Evolutionary conservation across 1,140 invertebrate species (phyloP).

Genomic region (Eueides isabella): DNA sequence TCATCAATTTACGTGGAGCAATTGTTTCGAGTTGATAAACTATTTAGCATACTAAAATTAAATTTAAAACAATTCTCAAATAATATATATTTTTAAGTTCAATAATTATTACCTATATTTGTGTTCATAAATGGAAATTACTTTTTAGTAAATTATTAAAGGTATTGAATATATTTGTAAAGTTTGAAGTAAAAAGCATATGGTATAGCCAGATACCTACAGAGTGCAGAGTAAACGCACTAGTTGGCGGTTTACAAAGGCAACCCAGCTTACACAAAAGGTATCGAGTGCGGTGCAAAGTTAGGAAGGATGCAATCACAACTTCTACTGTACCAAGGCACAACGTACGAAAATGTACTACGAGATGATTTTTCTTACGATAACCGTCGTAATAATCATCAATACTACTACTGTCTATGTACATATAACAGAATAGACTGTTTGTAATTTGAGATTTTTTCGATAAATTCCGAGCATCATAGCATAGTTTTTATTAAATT

Average conservation of each 20-base stretch:
- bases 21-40: background rate
- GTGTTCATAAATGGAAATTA: too few species aligned
- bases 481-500: too few species aligned
- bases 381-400: too few species aligned
- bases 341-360: conserved; percentile 35
- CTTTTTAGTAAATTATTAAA: too few species aligned
- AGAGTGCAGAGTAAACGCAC: conserved; percentile 48
- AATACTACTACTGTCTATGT: too few species aligned
- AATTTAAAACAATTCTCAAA: background rate
- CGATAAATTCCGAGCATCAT: too few species aligned
- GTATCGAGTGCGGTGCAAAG: conserved; percentile 58
- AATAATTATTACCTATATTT: too few species aligned
- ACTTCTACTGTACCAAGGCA: conserved; percentile 49
- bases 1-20: conserved; percentile 21
- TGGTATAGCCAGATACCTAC: conserved; percentile 23
- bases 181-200: conserved; percentile 1
- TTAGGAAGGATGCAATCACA: conserved; percentile 68
- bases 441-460: background rate
- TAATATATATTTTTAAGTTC: background rate
- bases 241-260: conserved; percentile 54
- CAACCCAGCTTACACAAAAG: conserved; percentile 62
- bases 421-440: background rate
- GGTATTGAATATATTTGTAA: too few species aligned
- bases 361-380: conserved; percentile 4
- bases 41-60: background rate